Percentiles rank a stretch among this genome's conserved stretches.
Conservation (phyloP, 1,140 invertebrate genomes). For the Laodelphax striatellus region DNA sequence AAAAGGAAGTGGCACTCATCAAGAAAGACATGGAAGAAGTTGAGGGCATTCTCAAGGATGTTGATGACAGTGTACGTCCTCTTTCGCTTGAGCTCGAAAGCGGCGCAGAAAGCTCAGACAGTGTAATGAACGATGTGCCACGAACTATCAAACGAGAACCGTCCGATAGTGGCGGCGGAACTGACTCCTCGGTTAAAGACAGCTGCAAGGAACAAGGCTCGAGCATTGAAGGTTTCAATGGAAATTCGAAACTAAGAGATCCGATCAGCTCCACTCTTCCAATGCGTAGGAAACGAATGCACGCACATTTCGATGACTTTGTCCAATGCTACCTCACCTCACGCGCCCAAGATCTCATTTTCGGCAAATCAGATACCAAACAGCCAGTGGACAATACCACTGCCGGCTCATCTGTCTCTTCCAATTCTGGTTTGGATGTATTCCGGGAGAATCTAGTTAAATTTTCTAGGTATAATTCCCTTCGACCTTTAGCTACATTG, state of each 20-base stretch:
- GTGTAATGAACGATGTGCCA: neutral
- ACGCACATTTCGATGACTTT: conserved; percentile 83
- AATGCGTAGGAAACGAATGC: conserved; percentile 58
- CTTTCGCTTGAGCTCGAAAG: conserved; percentile 7
- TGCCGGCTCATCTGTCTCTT: conserved; percentile 22
- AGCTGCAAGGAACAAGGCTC: conserved; percentile 7
- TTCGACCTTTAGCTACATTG: conserved; percentile 72
- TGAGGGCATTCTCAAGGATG: conserved; percentile 60
- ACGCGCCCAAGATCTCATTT: conserved; percentile 56
- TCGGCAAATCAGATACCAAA: conserved; percentile 33
- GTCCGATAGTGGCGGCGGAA: conserved; percentile 20
- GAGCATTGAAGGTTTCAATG: conserved; percentile 33
- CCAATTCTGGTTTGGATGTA: conserved; percentile 50
- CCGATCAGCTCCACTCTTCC: conserved; percentile 38
- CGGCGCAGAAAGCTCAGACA: conserved; percentile 7
- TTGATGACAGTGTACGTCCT: conserved; percentile 28
- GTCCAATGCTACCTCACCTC: conserved; percentile 75
- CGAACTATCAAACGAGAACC: conserved; percentile 1
- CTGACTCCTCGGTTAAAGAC: conserved; percentile 11
- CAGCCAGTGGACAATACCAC: conserved; percentile 17
- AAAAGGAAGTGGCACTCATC: conserved; percentile 63
- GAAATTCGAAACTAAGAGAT: conserved; percentile 31
- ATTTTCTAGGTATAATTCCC: conserved; percentile 71
- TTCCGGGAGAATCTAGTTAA: conserved; percentile 82
- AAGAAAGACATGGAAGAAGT: conserved; percentile 69